Evolutionary conservation across 2,113 vertebrate species (phyloP), one percentile per base, ranked within the genome.

Genomic region (Clarias macrocephalus): DNA sequence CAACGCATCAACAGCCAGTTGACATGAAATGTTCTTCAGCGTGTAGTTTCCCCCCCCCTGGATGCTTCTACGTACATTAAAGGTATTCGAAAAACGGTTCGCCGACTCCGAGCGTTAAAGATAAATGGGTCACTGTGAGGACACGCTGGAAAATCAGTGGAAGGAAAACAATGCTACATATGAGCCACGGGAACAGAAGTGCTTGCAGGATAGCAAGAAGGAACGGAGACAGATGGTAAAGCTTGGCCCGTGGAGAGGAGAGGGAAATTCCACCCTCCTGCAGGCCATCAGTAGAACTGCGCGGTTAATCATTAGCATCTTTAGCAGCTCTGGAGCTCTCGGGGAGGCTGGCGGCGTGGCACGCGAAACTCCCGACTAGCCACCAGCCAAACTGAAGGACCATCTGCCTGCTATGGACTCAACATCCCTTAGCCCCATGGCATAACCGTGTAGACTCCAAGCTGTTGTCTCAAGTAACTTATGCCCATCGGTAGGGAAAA

Each of bases 281-380:
- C 85, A 90, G 89, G 91, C 90, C 91, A 86, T 86, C 90, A 89
- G 87, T 90, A 90, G 86, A 90, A 90, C 81, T 83, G 89, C 91
- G 89, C 42, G 68, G 85, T 93, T 92, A 91, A 94, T 95, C 93
- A 94, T 93, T 87, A 91, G 89, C 89, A 90, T 90, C 92, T 94
- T 92, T 92, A 90, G 86, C 83, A 75, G 85, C 88, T 91, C 86
- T 87, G 73, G 73, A 68, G 63, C 87, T 66, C 37, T 48, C 10
- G 30, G 88, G 89, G 80, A 91, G 70, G 63, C 79, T 87, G 89
- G 88, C 85, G 82, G 72, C 2, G 23, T 30, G 21, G 16, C 76
- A 48, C 33, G 25, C 30, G 52, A 76, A 84, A 82, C 68, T 73
- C 37, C 70, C 79, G 30, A 42, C 83, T 66, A 70, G 73, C 83